A percentile compares a stretch with the other conserved stretches of the same genome.
phyloP scores from a whole-genome alignment of 2,113 vertebrate genomes.

The Xiphophorus hellerii region DNA sequence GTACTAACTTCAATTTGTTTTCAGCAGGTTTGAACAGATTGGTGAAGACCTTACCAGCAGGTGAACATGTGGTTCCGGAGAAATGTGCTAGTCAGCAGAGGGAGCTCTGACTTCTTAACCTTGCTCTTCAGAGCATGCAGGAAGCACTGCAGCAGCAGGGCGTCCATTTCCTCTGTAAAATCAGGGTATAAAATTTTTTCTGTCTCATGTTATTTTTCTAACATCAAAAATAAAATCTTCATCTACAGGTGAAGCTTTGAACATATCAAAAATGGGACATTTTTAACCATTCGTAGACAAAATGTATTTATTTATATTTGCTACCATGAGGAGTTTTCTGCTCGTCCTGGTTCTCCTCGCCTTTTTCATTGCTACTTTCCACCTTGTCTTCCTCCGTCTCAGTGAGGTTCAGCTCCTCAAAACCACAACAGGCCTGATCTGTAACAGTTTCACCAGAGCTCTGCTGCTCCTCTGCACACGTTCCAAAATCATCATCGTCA shows the following conservation, averaged over 20 bases:
- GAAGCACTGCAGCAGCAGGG: conserved; percentile 89
- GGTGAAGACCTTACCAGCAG: conserved; percentile 86
- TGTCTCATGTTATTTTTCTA: conserved; percentile 4
- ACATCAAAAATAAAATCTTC: background rate
- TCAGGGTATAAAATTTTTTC: conserved; percentile 17
- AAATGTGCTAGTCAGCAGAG: conserved; percentile 92
- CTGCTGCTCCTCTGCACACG: conserved; percentile 46
- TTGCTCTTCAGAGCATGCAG: conserved; percentile 92
- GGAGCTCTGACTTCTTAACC: conserved; percentile 94
- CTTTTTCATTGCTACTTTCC: conserved; percentile 40
- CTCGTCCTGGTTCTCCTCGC: conserved; percentile 63
- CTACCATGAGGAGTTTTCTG: conserved; percentile 86
- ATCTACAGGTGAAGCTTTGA: background rate
- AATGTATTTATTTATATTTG: background rate
- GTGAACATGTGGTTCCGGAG: conserved; percentile 92
- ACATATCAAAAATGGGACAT: background rate
- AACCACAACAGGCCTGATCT: conserved; percentile 46
- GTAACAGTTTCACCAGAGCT: background rate
- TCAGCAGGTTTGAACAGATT: background rate
- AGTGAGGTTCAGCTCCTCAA: conserved; percentile 66
- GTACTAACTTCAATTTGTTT: background rate
- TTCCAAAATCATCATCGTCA: conserved; percentile 19
- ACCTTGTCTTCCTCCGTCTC: conserved; percentile 40
- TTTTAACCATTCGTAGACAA: no score
- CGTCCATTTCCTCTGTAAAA: conserved; percentile 91